phyloP scores from a whole-genome alignment of 2,113 vertebrate species.

The Salminus brasiliensis region DNA sequence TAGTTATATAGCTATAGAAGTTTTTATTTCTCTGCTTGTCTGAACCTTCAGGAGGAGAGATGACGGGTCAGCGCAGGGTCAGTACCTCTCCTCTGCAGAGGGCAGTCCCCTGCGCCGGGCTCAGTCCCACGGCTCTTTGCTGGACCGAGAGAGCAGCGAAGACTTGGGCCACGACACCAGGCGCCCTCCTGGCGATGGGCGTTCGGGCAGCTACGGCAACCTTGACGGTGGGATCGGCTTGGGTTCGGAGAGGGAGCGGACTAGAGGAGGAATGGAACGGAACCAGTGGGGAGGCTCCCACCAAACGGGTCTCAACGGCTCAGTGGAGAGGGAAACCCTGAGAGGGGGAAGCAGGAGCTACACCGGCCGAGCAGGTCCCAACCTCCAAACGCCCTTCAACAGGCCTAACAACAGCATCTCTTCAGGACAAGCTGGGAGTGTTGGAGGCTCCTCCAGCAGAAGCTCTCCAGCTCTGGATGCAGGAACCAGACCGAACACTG shows the following conservation, averaged over 20 bases:
- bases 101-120: slow-evolving; percentile 76
- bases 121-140: slow-evolving; percentile 85
- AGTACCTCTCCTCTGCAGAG: slow-evolving; percentile 40
- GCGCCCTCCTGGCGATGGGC: slow-evolving; percentile 76
- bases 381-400: slow-evolving; percentile 75
- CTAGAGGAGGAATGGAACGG: slow-evolving; percentile 32
- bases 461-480: slow-evolving; percentile 70
- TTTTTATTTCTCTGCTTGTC: neutral
- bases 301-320: slow-evolving; percentile 59
- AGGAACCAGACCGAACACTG: slow-evolving; percentile 30
- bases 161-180: slow-evolving; percentile 59
- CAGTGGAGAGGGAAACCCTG: slow-evolving; percentile 35
- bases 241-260: slow-evolving; percentile 47
- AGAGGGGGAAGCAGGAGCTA: slow-evolving; percentile 20
- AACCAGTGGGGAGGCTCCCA: slow-evolving; percentile 46
- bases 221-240: slow-evolving; percentile 61
- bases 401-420: slow-evolving; percentile 75
- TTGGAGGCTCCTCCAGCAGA: slow-evolving; percentile 68
- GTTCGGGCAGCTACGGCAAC: slow-evolving; percentile 70
- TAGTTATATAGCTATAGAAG: neutral
- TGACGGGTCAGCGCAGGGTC: slow-evolving; percentile 44
- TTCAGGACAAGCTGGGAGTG: slow-evolving; percentile 63
- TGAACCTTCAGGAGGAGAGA: slow-evolving; percentile 44
- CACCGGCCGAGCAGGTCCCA: slow-evolving; percentile 14
- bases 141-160: slow-evolving; percentile 64